phyloP scores from a whole-genome alignment of 2,797 vertebrate genomes.

The Sebastes hubbsi region DNA sequence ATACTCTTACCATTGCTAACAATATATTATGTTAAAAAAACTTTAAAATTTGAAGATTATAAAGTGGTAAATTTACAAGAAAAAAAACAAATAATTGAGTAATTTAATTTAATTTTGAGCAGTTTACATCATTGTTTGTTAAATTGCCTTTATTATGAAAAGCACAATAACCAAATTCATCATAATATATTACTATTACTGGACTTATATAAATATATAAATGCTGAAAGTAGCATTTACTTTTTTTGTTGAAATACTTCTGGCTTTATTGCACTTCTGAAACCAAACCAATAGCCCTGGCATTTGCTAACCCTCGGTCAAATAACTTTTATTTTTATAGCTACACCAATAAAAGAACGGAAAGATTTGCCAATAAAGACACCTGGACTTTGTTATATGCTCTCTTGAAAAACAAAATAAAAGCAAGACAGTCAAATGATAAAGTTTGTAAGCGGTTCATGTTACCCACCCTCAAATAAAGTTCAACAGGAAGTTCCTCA shows the following conservation, averaged over 20 bases:
- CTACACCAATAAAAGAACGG: not conserved
- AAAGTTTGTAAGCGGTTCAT: not conserved
- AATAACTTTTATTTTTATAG: not conserved
- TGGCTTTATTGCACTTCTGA: not conserved
- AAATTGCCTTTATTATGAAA: not conserved
- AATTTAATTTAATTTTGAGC: no score
- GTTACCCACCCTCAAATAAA: not conserved
- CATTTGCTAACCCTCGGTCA: not conserved
- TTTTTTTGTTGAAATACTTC: not conserved
- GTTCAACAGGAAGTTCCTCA: not conserved
- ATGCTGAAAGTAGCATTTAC: not conserved
- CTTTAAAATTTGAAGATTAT: no score
- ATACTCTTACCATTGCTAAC: not conserved
- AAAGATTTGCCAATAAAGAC: not conserved
- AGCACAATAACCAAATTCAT: not conserved
- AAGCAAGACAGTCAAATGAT: not conserved
- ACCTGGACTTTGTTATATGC: not conserved
- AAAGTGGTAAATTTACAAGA: no score
- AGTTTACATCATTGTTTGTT: not conserved
- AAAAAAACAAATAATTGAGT: no score
- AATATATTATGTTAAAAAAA: not conserved
- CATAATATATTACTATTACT: not conserved
- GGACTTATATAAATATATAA: not conserved
- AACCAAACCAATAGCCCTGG: not conserved
- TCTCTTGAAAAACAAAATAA: not conserved